Evolutionary conservation across 2,797 vertebrate genomes (phyloP).

Genomic region (Rhabdomys pumilio): DNA sequence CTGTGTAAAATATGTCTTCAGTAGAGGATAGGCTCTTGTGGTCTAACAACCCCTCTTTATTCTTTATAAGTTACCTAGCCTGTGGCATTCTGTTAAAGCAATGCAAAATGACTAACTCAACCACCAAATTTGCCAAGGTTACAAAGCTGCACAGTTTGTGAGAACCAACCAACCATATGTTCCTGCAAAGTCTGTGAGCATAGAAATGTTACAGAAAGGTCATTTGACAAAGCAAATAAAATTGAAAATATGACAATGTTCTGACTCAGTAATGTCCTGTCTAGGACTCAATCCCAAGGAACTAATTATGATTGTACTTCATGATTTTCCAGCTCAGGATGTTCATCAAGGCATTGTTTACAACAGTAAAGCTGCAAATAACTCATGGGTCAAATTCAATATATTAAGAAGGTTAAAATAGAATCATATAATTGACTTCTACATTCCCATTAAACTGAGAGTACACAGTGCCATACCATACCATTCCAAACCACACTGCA

Average conservation of each 20-base stretch:
- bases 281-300: neutral
- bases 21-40: neutral
- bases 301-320: neutral
- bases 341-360: slow-evolving; percentile 9
- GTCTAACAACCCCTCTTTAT: neutral
- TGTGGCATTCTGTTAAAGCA: neutral
- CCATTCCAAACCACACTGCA: neutral
- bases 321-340: neutral
- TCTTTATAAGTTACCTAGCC: neutral
- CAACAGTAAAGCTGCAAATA: neutral
- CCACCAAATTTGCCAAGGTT: neutral
- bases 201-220: slow-evolving; percentile 14
- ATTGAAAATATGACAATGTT: neutral
- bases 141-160: neutral
- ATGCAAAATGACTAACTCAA: neutral
- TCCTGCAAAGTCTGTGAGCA: neutral
- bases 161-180: neutral
- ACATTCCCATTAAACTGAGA: slow-evolving; percentile 9
- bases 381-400: neutral
- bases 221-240: neutral
- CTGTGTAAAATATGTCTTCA: neutral
- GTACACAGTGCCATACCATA: neutral
- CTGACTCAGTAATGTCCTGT: neutral
- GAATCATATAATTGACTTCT: neutral
- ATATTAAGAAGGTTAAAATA: slow-evolving; percentile 3